These are phyloP conservation scores for Sigmodon hispidus DNA, from an alignment of 2,113 vertebrate genomes.

Conservation along the genomic window DNA sequence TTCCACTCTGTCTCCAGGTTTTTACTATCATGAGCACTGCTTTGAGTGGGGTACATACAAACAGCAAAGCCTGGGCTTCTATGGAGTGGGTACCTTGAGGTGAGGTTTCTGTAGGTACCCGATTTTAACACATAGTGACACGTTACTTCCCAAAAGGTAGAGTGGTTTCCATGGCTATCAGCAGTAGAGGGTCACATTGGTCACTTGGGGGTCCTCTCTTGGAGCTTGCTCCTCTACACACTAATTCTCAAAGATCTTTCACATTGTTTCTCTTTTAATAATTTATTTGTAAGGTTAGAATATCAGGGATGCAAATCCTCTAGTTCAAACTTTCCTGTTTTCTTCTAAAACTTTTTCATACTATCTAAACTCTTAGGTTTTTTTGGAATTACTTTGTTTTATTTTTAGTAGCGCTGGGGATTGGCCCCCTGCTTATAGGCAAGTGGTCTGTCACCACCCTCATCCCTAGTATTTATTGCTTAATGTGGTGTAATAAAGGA, in stretches of 20 bases:
- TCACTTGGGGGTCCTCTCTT: not conserved
- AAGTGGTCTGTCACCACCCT: not conserved
- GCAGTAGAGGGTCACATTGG: not conserved
- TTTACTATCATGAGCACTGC: not conserved
- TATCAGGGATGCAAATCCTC: not conserved
- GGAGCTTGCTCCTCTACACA: not conserved
- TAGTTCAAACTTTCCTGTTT: not conserved
- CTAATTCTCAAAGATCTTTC: not conserved
- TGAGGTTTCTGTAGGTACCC: not conserved
- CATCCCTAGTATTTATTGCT: not conserved
- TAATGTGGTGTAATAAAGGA: not conserved
- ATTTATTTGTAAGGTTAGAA: not conserved
- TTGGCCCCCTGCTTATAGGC: not conserved
- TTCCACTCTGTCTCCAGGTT: not conserved
- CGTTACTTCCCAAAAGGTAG: not conserved
- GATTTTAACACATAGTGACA: not conserved
- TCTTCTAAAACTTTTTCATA: constrained; percentile 16
- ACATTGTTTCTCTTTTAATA: not conserved
- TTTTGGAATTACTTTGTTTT: not conserved
- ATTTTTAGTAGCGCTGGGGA: not conserved
- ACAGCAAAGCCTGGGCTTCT: not conserved
- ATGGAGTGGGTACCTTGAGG: not conserved
- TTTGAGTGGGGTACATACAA: not conserved
- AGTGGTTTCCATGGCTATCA: not conserved
- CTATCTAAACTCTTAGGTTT: not conserved